Evolutionary conservation across 2,113 vertebrate genomes (phyloP), one percentile per base, ranked within the genome.

Genomic region (Periophthalmodon schlosseri): DNA sequence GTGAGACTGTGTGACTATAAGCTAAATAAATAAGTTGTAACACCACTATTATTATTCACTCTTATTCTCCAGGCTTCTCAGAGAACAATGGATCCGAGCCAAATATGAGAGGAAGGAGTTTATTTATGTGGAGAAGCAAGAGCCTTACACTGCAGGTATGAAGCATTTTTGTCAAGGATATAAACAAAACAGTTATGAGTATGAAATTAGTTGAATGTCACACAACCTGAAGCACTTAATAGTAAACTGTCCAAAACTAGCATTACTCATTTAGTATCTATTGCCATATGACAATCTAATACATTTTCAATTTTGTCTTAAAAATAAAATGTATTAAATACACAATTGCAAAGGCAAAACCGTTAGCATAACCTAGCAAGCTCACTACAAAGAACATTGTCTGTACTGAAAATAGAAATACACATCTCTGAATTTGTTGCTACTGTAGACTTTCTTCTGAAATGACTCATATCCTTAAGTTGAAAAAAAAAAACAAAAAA

Each of bases 21-120:
- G 39, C 6, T 44, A 39, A 39, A 39, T 39, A 44, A 44, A 44
- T 44, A 44, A 2, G 9, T 44, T 44, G 39, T 44, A 44, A 44
- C 39, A 44, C 39, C 39, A 44, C 8, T 44, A 44, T 8, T 44
- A 44, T 44, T 44, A 44, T 44, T 44, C 5, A 58, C 23, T 58
- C 5, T 60, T 15, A 24, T 60, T 60, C 12, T 60, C 14, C 23
- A 98, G 97, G 68, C 91, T 97, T 67, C 94, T 98, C 50, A 91
- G 94, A 49, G 97, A 98, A 68, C 96, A 98, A 84, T 98, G 97
- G 97, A 95, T 98, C 84, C 94, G 95, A 80, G 96, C 96, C 90
- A 96, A 96, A 80, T 98, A 98, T 0, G 96, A 98, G 76, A 93
- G 97, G 39, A 94, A 94, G 79, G 97, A 98, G 76, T 98, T 98